Percentiles rank a stretch among this genome's conserved stretches.
Evolutionary conservation across 2,113 vertebrate species (phyloP).

Genomic region (Atlantisia rogersi): DNA sequence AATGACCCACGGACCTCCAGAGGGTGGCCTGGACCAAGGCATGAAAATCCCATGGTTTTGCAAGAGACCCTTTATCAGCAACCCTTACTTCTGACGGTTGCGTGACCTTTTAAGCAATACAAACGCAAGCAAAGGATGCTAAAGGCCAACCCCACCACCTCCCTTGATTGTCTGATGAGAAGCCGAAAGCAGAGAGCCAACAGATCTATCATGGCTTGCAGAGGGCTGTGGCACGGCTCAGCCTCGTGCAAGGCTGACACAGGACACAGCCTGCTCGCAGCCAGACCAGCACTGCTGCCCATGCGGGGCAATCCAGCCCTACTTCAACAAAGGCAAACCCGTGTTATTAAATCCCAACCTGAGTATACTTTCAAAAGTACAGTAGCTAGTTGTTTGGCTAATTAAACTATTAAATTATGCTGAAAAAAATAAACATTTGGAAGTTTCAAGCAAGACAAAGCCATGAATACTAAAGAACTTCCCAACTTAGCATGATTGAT

Average conservation of each 20-base stretch:
- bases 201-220: background rate
- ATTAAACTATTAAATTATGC: conserved; percentile 62
- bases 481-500: conserved; percentile 63
- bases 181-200: background rate
- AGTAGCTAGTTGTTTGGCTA: conserved; percentile 32
- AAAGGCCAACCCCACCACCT: background rate
- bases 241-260: accelerated
- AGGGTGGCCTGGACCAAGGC: background rate
- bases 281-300: accelerated
- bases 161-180: background rate
- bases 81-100: accelerated
- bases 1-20: background rate
- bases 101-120: accelerated
- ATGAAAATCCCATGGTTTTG: background rate
- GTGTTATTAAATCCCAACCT: background rate
- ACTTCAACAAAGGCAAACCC: background rate
- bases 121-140: background rate
- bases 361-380: background rate
- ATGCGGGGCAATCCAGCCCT: accelerated
- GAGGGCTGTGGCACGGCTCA: accelerated
- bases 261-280: background rate
- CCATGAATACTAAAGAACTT: conserved; percentile 49
- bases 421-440: conserved; percentile 53
- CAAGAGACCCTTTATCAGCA: accelerated
- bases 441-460: conserved; percentile 58